phyloP scores from a whole-genome alignment of 2,797 vertebrate species.

The Gallinago solitaria region DNA sequence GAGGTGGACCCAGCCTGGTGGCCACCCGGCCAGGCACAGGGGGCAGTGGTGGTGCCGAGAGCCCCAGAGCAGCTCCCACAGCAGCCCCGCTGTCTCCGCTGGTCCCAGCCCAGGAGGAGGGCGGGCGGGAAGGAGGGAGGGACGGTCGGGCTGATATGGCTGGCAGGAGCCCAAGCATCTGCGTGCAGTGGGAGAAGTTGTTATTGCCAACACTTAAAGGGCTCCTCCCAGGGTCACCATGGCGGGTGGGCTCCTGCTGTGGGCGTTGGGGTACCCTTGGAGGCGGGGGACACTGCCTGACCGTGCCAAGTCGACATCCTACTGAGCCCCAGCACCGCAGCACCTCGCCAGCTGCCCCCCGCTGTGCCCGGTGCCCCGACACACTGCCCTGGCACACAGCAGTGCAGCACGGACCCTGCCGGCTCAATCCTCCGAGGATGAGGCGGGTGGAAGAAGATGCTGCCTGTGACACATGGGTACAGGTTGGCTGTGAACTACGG shows the following conservation, averaged over 20 bases:
- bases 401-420: rapidly evolving
- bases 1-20: not conserved
- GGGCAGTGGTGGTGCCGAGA: rapidly evolving
- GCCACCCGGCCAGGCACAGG: rapidly evolving
- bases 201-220: not conserved
- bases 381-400: rapidly evolving
- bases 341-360: rapidly evolving
- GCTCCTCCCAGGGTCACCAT: not conserved
- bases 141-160: not conserved
- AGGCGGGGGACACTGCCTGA: not conserved
- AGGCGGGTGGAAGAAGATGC: rapidly evolving
- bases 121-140: slow-evolving; percentile 13
- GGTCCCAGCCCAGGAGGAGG: slow-evolving; percentile 5
- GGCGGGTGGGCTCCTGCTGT: not conserved
- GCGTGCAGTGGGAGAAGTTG: slow-evolving; percentile 24
- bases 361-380: rapidly evolving
- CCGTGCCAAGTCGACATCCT: rapidly evolving
- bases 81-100: not conserved
- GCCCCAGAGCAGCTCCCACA: not conserved
- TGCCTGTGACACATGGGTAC: rapidly evolving
- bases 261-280: rapidly evolving
- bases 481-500: not conserved
- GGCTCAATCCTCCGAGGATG: rapidly evolving
- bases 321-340: not conserved
- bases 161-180: slow-evolving; percentile 54